These are phyloP conservation scores for Arge pagana DNA, from an alignment of 2,888 invertebrate genomes.

Conservation along the genomic window DNA sequence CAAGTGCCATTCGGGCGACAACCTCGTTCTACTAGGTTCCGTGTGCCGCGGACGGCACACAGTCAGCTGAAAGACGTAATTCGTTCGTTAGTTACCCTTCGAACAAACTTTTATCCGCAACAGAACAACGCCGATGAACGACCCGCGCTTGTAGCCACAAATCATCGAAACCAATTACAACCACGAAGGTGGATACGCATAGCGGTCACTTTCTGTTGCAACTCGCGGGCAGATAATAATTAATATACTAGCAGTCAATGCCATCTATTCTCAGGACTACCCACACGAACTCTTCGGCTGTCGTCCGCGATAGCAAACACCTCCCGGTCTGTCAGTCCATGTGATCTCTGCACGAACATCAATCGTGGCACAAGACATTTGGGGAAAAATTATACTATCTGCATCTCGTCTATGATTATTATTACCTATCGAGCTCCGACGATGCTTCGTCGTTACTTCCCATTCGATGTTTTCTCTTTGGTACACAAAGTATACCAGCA, in stretches of 20 bases:
- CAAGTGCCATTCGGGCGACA: too few relatives aligned
- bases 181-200: conserved; percentile 1
- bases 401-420: too few relatives aligned
- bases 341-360: conserved; percentile 37
- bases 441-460: too few relatives aligned
- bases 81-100: conserved; percentile 2
- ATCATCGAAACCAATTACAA: conserved; percentile 18
- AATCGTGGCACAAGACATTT: conserved; percentile 27
- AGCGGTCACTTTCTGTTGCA: conserved; percentile 15
- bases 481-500: too few relatives aligned
- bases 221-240: conserved; percentile 18
- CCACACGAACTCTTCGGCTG: background rate
- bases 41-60: too few relatives aligned
- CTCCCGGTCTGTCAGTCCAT: too few relatives aligned
- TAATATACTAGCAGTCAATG: conserved; percentile 18
- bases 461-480: too few relatives aligned
- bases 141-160: conserved; percentile 13
- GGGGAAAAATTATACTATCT: too few relatives aligned
- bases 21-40: too few relatives aligned
- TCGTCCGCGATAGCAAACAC: conserved; percentile 12
- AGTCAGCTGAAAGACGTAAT: background rate
- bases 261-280: conserved; percentile 15
- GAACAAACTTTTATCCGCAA: conserved; percentile 1
- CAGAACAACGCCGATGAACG: conserved; percentile 2
- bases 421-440: too few relatives aligned